phyloP scores from a whole-genome alignment of 2,113 vertebrate genomes.

The Apodemus sylvaticus region DNA sequence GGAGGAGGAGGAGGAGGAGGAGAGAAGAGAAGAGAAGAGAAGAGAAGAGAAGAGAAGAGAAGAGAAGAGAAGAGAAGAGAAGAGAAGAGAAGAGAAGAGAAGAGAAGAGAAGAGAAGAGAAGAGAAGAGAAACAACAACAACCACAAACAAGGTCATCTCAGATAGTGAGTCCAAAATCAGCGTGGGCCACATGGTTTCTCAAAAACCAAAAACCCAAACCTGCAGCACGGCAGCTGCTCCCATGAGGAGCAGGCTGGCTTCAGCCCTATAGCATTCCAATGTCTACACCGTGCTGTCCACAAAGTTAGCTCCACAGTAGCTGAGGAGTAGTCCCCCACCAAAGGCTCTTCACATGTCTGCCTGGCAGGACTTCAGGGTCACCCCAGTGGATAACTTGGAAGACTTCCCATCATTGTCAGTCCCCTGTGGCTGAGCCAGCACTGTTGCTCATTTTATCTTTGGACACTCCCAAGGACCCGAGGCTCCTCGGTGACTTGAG shows the following conservation, averaged over 20 bases:
- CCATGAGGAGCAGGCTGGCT: neutral
- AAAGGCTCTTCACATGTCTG: neutral
- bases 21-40: no score
- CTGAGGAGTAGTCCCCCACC: rapidly evolving
- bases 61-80: no score
- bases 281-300: neutral
- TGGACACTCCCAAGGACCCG: conserved; percentile 7
- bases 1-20: no score
- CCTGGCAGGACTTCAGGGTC: neutral
- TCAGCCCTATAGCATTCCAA: neutral
- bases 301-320: neutral
- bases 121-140: no score
- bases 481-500: neutral
- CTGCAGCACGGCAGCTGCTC: neutral
- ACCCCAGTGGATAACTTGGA: neutral
- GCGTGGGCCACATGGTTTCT: neutral
- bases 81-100: no score
- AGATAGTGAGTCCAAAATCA: neutral
- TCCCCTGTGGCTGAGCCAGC: neutral
- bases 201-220: neutral
- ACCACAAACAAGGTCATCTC: neutral
- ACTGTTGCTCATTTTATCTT: neutral
- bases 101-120: no score
- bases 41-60: no score
- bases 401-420: neutral